Base-by-base conservation (phyloP, 2,888 invertebrate species). In the Lucinisca nassula region DNA sequence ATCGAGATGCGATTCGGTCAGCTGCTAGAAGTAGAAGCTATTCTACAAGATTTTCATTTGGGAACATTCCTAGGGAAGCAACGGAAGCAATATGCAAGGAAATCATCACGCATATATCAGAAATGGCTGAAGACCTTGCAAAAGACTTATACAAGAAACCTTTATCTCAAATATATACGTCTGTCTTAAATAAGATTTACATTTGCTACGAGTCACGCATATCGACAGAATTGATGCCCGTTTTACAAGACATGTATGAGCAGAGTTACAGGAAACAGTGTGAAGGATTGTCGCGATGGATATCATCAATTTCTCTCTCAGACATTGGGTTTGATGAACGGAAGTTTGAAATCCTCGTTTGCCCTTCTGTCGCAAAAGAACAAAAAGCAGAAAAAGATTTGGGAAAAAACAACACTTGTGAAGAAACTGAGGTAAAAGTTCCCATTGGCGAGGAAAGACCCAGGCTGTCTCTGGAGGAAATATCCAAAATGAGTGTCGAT, bases 171-270 rank as follows among this genome's bases (percentile, higher is more conserved):
- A 75, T 87, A n/a, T 55, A 84, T 32, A 40, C 55, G 45, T 79
- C 72, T 70, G 85, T 81, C 49, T 51, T 77, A 24, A 91, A 92
- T 74, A 95, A 94, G 74, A 86, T 95, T 17, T 95, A 94, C 92
- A 86, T 94, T 70, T 92, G 93, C 58, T 95, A 95, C 82, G 94
- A 95, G 58, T 90, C 87, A 21, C 93, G 94, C 76, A 90, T 95
- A 27, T 94, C 94, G 77, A 77, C 88, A 6, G 85, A 90, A 74
- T 87, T 93, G 6, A 92, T 94, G 88, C 87, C 90, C 10, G 51
- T 85, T 0, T 70, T 95, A 24, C 78, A 90, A 78, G 79, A 91
- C 21, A 77, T 95, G n/a, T 95, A 95, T 86, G 89, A 90, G 27
- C 72, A 83, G 8, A 93, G 92, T 4, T 94, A 93, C 76, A 76